These are phyloP conservation scores for Drosophila parthenogenetica DNA, from an alignment of 2,888 invertebrate species.

Conservation along the genomic window DNA sequence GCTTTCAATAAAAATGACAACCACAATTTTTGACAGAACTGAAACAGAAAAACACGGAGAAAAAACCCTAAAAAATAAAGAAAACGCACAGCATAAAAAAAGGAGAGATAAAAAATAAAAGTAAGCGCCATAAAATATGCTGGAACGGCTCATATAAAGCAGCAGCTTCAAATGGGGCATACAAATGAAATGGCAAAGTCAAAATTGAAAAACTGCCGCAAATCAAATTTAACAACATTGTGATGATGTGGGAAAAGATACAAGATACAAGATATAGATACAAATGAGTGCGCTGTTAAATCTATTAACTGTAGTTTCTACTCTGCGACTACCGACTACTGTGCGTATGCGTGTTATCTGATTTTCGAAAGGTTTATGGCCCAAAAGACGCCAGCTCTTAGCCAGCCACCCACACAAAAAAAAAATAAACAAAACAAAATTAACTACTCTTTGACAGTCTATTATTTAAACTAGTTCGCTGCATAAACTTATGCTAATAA, in stretches of 20 bases:
- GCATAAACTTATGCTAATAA: conserved; percentile 7
- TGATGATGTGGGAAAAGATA: conserved; percentile 57
- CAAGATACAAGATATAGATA: conserved; percentile 24
- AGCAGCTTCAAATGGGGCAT: conserved; percentile 47
- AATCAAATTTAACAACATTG: conserved; percentile 29
- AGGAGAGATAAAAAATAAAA: conserved; percentile 9
- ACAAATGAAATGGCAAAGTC: conserved; percentile 57
- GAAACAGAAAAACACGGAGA: conserved; percentile 30
- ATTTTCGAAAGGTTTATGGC: conserved; percentile 43
- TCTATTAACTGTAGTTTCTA: conserved; percentile 28
- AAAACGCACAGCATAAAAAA: conserved; percentile 20
- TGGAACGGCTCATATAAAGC: conserved; percentile 46
- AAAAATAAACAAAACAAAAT: too few relatives aligned
- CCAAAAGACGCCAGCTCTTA: background rate
- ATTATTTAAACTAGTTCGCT: conserved; percentile 15
- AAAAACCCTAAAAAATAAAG: conserved; percentile 2
- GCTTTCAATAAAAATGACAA: conserved; percentile 71
- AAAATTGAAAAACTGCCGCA: conserved; percentile 60
- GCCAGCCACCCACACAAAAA: too few relatives aligned
- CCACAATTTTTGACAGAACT: conserved; percentile 67
- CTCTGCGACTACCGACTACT: conserved; percentile 41
- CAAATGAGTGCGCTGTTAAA: conserved; percentile 28
- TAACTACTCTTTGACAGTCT: background rate
- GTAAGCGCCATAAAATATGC: conserved; percentile 56
- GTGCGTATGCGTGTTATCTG: conserved; percentile 35